Percentiles rank a stretch among this genome's conserved stretches.
phyloP scores from a whole-genome alignment of 2,113 vertebrate species.

The Chlorodrepanis virens region DNA sequence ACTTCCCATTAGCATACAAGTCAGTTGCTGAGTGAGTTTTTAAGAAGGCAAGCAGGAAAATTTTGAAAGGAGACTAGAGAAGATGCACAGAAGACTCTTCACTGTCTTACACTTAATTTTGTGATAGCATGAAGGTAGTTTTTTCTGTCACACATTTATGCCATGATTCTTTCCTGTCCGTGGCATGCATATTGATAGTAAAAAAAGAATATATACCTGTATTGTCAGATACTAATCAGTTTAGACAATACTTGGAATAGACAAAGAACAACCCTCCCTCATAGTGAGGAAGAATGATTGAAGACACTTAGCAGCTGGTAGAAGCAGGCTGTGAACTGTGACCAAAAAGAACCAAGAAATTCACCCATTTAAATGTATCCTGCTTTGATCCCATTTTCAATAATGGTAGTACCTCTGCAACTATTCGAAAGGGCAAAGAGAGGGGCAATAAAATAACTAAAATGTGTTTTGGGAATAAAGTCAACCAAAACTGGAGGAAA shows the following conservation, averaged over 20 bases:
- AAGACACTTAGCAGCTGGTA: neutral
- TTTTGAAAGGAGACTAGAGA: neutral
- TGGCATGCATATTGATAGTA: neutral
- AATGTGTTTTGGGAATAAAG: neutral
- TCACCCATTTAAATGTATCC: neutral
- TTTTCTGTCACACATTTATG: neutral
- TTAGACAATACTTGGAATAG: neutral
- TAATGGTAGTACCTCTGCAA: neutral
- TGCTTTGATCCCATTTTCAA: neutral
- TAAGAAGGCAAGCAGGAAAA: neutral
- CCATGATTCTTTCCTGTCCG: neutral
- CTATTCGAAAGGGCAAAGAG: neutral
- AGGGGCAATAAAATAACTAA: neutral
- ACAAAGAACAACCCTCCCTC: neutral
- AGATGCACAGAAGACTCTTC: neutral
- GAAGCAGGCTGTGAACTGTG: neutral
- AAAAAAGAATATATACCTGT: neutral
- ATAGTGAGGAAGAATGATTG: neutral
- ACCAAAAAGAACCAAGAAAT: neutral
- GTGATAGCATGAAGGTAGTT: neutral
- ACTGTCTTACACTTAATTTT: rapidly evolving
- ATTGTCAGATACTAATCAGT: neutral
- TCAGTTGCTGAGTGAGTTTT: neutral
- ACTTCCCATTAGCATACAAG: neutral
- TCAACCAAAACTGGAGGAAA: neutral